Evolutionary conservation across 2,113 vertebrate genomes (phyloP).

Genomic region (Upupa epops): DNA sequence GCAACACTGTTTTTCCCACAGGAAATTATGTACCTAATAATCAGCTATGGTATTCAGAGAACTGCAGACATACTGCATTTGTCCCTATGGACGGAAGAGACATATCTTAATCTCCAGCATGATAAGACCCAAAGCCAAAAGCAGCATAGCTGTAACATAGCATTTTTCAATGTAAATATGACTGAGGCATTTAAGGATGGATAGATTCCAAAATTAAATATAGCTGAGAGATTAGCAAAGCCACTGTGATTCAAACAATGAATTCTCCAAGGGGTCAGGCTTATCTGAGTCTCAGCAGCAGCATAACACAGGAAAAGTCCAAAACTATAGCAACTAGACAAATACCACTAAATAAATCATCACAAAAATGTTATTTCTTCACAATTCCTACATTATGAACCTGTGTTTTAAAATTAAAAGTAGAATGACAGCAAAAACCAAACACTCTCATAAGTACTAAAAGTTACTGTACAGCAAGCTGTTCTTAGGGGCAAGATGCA

Average conservation of each 20-base stretch:
- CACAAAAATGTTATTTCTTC: not conserved
- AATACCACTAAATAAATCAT: slow-evolving; percentile 1
- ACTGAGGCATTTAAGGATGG: slow-evolving; percentile 30
- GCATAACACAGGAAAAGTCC: slow-evolving; percentile 15
- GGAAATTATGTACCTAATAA: not conserved
- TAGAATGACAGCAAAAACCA: not conserved
- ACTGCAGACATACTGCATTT: not conserved
- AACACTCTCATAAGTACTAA: not conserved
- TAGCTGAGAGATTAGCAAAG: slow-evolving; percentile 18
- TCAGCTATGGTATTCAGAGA: not conserved
- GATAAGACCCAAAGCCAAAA: slow-evolving; percentile 25
- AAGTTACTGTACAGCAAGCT: not conserved
- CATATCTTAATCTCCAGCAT: not conserved
- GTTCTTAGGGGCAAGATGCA: not conserved
- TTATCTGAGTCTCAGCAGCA: slow-evolving; percentile 58
- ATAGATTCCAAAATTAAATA: slow-evolving; percentile 48
- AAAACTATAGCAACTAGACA: slow-evolving; percentile 20
- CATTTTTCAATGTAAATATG: slow-evolving; percentile 51
- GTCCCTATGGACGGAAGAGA: not conserved
- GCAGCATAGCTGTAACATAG: not conserved
- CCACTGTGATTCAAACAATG: slow-evolving; percentile 29
- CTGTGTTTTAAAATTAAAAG: slow-evolving; percentile 7
- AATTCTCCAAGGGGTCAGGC: slow-evolving; percentile 53
- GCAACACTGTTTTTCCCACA: not conserved
- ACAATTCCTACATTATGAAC: not conserved